Evolutionary conservation across 1,140 invertebrate genomes (phyloP), one percentile per base, ranked within the genome.

Genomic region (Conus ventricosus): DNA sequence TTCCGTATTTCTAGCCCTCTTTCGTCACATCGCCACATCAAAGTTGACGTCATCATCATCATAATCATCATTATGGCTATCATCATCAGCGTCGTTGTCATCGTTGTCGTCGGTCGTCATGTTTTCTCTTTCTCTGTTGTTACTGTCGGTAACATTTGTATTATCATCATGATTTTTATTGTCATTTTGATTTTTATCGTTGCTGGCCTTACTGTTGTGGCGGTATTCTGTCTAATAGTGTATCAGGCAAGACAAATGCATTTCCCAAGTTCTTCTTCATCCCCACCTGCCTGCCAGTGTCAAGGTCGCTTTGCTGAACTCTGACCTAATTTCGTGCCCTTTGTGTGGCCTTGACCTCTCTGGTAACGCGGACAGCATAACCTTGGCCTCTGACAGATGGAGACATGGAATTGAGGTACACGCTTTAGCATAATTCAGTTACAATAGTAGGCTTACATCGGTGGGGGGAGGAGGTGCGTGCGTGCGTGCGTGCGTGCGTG

Each of bases 331-430:
- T 81, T 51, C 80, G 20, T 81, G 80, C 55, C 81, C 39, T 25
- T 27, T 10, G n/a, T 83, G 63, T 76, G 80, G 71, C 87, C 25
- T 60, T 87, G 57, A 87, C 60, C 86, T 54, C 80, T 55, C n/a
- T 53, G 25, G 10, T 57, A 84, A 25, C 8, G 83, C 25, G 20
- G 84, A 63, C 11, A 53, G 25, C 60, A 51, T 11, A n/a, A 54
- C 53, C 23, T 71, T 81, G 78, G 51, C 80, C 7, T 81, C 80
- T 4, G 80, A 81, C 51, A 81, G 76, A 7, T 78, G 76, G 76
- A 78, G 76, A 78, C n/a, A 51, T 51, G 17, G 51, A 51, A 81
- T 81, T 8, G 39, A 54, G 80, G 80, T 81, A 10, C 25, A 25
- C 15, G 20, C 13, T 75, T 75, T 0, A 11, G 11, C 25, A 75